These are phyloP conservation scores for Sebastes diploproa DNA, from an alignment of 2,797 vertebrate species.

Conservation along the genomic window DNA sequence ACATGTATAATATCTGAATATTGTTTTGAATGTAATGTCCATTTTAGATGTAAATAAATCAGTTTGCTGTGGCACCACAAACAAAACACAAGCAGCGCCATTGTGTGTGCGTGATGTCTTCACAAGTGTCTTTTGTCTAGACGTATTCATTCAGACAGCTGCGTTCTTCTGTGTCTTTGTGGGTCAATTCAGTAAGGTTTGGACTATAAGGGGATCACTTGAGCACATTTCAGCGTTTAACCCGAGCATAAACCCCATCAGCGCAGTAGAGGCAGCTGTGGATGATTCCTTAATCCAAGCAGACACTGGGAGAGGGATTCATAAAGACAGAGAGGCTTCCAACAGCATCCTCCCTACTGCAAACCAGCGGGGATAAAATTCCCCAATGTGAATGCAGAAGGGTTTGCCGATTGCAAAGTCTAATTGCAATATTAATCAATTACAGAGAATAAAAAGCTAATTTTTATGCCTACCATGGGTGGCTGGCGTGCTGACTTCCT, in stretches of 20 bases:
- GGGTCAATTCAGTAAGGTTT: constrained; percentile 62
- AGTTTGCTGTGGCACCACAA: constrained; percentile 10
- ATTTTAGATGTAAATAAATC: constrained; percentile 14
- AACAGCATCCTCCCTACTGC: constrained; percentile 58
- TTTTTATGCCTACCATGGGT: constrained; percentile 62
- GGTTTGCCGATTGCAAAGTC: constrained; percentile 65
- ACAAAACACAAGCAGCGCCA: neutral
- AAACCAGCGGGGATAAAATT: constrained; percentile 63
- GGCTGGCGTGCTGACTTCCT: constrained; percentile 52
- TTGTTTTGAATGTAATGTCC: neutral
- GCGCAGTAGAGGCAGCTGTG: constrained; percentile 53
- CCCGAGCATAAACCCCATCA: constrained; percentile 72
- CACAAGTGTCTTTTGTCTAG: constrained; percentile 40
- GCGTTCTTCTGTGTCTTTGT: constrained; percentile 49
- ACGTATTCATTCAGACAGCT: constrained; percentile 52
- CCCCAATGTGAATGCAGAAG: constrained; percentile 64
- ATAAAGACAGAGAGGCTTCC: constrained; percentile 68
- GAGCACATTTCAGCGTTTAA: constrained; percentile 74
- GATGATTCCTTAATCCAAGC: constrained; percentile 74
- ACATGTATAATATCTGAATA: neutral
- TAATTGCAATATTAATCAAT: constrained; percentile 82
- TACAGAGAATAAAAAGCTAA: constrained; percentile 71
- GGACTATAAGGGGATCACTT: constrained; percentile 66
- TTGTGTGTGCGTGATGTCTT: constrained; percentile 21
- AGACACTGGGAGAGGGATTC: constrained; percentile 71